These are phyloP conservation scores for Bucco capensis DNA, from an alignment of 2,113 vertebrate genomes.

Conservation along the genomic window DNA sequence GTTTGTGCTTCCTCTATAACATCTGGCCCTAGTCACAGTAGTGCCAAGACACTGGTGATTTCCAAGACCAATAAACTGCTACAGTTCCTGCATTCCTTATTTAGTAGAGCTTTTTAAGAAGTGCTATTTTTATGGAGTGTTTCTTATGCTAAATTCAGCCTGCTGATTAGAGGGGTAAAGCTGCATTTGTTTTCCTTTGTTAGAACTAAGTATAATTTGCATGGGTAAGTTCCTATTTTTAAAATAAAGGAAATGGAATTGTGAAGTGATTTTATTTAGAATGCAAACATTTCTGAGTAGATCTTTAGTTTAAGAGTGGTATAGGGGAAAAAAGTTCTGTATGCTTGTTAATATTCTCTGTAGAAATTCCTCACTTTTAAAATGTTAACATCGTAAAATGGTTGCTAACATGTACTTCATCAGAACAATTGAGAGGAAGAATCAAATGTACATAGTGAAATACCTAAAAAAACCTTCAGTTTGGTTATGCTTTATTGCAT, in stretches of 20 bases:
- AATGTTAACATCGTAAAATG: not conserved
- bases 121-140: not conserved
- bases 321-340: not conserved
- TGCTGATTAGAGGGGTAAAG: not conserved
- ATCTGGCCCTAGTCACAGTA: not conserved
- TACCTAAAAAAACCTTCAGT: not conserved
- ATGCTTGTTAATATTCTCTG: not conserved
- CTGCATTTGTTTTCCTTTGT: conserved; percentile 27
- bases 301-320: not conserved
- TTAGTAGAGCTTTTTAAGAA: conserved; percentile 22
- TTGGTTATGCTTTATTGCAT: not conserved
- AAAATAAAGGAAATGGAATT: not conserved
- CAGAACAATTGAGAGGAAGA: not conserved
- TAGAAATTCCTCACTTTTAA: not conserved
- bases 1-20: not conserved
- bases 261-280: conserved; percentile 8
- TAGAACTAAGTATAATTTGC: not conserved
- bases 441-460: not conserved
- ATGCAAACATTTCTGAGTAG: not conserved
- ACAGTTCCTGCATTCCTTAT: not conserved
- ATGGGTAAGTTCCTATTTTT: conserved; percentile 2
- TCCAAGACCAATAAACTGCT: not conserved
- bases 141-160: conserved; percentile 25
- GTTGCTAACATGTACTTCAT: not conserved
- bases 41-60: not conserved